A percentile compares a stretch with the other conserved stretches of the same genome.
Evolutionary conservation across 2,888 invertebrate genomes (phyloP).

Genomic region (Pseudococcus longispinus): DNA sequence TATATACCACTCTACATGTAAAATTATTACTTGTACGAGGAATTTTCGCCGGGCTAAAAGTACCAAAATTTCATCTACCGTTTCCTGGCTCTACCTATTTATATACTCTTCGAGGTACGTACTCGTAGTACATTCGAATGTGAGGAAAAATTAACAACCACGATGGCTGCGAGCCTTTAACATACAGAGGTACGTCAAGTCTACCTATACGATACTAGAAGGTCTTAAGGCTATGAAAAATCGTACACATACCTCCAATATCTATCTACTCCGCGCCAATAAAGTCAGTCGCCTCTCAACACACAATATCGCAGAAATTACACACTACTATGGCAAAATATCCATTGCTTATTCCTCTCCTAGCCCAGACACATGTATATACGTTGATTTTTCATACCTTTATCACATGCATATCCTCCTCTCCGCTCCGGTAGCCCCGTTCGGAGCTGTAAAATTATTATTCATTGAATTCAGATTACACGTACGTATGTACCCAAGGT

Average conservation of each 20-base stretch:
- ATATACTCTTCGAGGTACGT: background rate
- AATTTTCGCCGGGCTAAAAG: constrained; percentile 1
- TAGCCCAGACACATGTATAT: background rate
- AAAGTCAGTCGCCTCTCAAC: background rate
- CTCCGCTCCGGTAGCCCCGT: background rate
- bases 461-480: constrained; percentile 43
- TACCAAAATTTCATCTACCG: background rate
- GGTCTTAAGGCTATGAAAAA: background rate
- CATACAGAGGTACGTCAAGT: background rate
- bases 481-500: background rate
- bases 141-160: background rate
- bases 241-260: background rate
- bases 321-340: background rate
- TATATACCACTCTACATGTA: background rate
- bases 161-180: background rate
- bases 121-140: background rate
- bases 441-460: constrained; percentile 22
- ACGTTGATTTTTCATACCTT: background rate
- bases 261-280: background rate
- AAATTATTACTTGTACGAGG: background rate
- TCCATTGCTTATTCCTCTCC: background rate
- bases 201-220: background rate
- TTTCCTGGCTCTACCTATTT: background rate
- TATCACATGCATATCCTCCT: background rate
- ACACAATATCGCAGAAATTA: constrained; percentile 1